Base-by-base conservation (phyloP, 1,140 invertebrate species). In the Trypoxylus dichotomus region DNA sequence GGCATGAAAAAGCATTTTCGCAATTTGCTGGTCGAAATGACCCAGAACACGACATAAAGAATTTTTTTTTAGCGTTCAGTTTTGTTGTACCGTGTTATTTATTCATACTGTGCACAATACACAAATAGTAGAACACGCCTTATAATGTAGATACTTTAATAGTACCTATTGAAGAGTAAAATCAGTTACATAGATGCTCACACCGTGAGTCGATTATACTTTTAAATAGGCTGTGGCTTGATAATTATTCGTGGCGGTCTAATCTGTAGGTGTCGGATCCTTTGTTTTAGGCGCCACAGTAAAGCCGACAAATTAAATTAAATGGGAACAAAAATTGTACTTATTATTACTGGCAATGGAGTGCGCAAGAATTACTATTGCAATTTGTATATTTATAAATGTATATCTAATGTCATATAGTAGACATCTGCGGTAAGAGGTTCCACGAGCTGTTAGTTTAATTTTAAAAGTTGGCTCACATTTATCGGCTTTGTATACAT, bases 211-310 rank as follows among this genome's bases (percentile, higher is more conserved):
- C 13, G 24, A 63, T 63, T 63, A 63, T 24, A 63, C 21, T 63
- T 63, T 63, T 5, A 21, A 63, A 63, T 63, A 24, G 2, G 13
- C 19, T 24, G 8, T 25, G 21, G 13, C n/a, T 13, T 63, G 19
- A 63, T 6, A 10, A 63, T 19, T 6, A 21, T 27, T 63, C 58
- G 58, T 63, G 58, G 58, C 5, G 58, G 19, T 24, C 58, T 63
- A 24, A 63, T 63, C 7, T 27, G 58, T n/a, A 63, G 58, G 60
- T 63, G 60, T 6, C 60, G 3, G n/a, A 24, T 63, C 24, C 19
- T 63, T 63, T 63, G 60, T 63, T 27, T 63, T 63, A 63, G 60
- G 60, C 60, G 60, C 60, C 60, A 11, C 60, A 19, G 19, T 63
- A 1, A 63, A 63, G 13, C 60, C 21, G 21, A 63, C 47, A 58